Conservation (phyloP, 2,113 vertebrate species). For the Entomyzon cyanotis region DNA sequence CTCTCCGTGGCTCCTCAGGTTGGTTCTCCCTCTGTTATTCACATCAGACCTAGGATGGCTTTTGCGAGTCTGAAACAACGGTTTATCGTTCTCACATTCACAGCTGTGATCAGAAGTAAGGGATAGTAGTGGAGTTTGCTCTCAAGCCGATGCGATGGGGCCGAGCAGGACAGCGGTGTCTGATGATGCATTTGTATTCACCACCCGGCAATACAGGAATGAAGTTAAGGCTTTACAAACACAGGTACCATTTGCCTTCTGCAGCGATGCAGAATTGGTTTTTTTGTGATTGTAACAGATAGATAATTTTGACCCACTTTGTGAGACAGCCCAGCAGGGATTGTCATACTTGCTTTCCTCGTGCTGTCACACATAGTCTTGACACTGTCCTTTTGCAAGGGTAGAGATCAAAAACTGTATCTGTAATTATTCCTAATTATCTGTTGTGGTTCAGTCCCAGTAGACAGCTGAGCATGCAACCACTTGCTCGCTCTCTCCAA, state of each 20-base stretch:
- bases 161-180: not conserved
- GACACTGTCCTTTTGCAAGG: not conserved
- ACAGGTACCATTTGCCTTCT: constrained; percentile 59
- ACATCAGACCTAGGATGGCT: not conserved
- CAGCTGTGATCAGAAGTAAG: not conserved
- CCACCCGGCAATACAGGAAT: not conserved
- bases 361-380: not conserved
- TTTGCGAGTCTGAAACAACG: not conserved
- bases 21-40: not conserved
- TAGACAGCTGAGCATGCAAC: not conserved
- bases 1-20: not conserved
- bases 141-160: constrained; percentile 16
- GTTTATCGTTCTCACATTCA: not conserved
- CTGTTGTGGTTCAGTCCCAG: not conserved
- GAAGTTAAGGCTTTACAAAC: not conserved
- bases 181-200: not conserved
- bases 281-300: not conserved
- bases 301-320: not conserved
- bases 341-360: not conserved
- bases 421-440: not conserved
- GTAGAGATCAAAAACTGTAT: not conserved
- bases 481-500: not conserved
- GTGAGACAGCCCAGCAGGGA: not conserved
- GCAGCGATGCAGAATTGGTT: not conserved
- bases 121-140: not conserved